phyloP scores from a whole-genome alignment of 2,888 invertebrate genomes.

The Synergus japonicus region DNA sequence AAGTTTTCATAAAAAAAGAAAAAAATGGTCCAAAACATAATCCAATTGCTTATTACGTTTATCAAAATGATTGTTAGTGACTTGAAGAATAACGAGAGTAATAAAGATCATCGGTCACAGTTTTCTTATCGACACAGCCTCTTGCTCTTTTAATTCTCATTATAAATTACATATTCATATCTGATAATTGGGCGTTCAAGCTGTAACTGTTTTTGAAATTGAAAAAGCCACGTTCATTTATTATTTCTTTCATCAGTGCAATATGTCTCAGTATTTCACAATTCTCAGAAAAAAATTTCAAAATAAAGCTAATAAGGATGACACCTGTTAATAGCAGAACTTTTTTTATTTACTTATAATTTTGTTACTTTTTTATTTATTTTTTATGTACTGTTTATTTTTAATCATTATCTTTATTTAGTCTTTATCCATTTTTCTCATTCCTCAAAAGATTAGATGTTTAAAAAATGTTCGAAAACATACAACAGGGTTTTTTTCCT shows the following conservation, averaged over 20 bases:
- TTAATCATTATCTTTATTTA: too few relatives aligned
- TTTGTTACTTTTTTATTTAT: background rate
- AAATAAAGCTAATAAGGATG: background rate
- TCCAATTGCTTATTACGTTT: background rate
- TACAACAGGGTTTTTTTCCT: background rate
- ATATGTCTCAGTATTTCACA: background rate
- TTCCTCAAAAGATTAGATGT: background rate
- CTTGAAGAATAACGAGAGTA: slow-evolving; percentile 5
- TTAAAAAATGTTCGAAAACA: background rate
- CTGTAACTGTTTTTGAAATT: background rate
- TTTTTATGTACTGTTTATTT: background rate
- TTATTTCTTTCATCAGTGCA: background rate
- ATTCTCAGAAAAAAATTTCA: background rate
- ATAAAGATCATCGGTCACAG: slow-evolving; percentile 35
- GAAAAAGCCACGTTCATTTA: background rate
- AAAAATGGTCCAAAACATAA: background rate
- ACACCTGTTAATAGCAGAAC: background rate
- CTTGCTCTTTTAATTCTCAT: slow-evolving; percentile 29
- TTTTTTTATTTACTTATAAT: background rate
- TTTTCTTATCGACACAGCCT: slow-evolving; percentile 34
- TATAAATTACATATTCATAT: slow-evolving; percentile 11
- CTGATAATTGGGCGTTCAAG: slow-evolving; percentile 9
- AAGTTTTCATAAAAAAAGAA: background rate
- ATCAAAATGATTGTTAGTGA: slow-evolving; percentile 14
- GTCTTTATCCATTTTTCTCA: background rate